Conservation (phyloP, 2,888 invertebrate species). For the Thyatira batis region DNA sequence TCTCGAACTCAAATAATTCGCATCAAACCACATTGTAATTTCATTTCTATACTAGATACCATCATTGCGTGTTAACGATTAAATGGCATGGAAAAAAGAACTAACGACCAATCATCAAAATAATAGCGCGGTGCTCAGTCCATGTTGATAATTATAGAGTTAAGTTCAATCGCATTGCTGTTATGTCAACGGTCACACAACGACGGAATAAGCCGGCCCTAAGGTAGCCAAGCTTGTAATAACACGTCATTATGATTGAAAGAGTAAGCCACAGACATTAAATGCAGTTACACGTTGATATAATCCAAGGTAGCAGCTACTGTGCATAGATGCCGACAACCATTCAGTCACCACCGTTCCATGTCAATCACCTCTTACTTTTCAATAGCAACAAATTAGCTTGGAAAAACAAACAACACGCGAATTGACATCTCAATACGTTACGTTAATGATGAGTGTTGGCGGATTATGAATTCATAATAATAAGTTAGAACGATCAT, state of each 20-base stretch:
- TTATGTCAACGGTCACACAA: background rate
- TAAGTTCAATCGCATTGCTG: background rate
- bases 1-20: background rate
- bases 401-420: constrained; percentile 2
- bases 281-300: background rate
- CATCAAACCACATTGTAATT: background rate
- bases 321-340: background rate
- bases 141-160: background rate
- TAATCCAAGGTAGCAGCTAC: background rate
- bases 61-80: too few species aligned
- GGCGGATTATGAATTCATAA: constrained; percentile 2
- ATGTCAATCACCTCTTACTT: background rate
- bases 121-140: background rate
- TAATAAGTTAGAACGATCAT: background rate
- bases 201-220: background rate
- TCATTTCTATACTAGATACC: background rate
- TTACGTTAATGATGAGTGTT: constrained; percentile 4
- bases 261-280: background rate
- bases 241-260: background rate
- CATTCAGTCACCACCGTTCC: background rate
- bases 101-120: background rate
- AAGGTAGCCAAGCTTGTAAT: background rate
- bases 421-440: constrained; percentile 5
- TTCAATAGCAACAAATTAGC: background rate
- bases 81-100: background rate